Evolutionary conservation across 1,140 invertebrate species (phyloP), one percentile per base, ranked within the genome.

Genomic region (Akabosia matsudoensis): DNA sequence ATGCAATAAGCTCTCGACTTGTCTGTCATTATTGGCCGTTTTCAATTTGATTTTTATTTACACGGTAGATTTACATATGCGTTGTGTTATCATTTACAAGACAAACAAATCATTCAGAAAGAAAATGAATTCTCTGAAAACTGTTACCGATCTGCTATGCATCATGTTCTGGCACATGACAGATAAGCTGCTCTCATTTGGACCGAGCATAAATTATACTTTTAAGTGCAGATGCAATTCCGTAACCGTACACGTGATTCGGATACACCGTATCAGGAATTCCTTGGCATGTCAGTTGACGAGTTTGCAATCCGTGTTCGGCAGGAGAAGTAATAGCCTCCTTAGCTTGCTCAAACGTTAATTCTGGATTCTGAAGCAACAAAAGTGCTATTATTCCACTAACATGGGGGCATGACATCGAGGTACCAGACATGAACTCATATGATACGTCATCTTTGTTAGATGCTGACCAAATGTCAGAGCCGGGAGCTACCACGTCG

Each of bases 391-490:
- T 34, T 2, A 71, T 31, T 3, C 79, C 79, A 4, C 64, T 52
- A 0, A 71, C 77, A 51, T 80, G 77, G 26, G 79, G 79, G 30
- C 45, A 56, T 13, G 77, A 64, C 75, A 78, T 76, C 28, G 52
- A 54, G 10, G 34, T 74, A 18, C 34, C 37, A 28, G 72, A 74
- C 18, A 24, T n/a, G 1, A 56, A 24, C 16, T 56, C 72, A 33
- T 80, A 80, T 16, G 33, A 0, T 10, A 37, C 70, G 74, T 80
- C 76, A 10, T 30, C 61, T 0, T 37, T 74, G 33, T 76, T 51
- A 26, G 64, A 54, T 1, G 79, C 75, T n/a, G 79, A 80, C 0
- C 18, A 28, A 28, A 78, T 45, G n/a, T 61, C 54, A 0, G 7
- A 28, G 30, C 79, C 79, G 0, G 79, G 79, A 14, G 76, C 79